Base-by-base conservation (phyloP, 2,888 invertebrate species). In the Mesorhabditis sp. region DNA sequence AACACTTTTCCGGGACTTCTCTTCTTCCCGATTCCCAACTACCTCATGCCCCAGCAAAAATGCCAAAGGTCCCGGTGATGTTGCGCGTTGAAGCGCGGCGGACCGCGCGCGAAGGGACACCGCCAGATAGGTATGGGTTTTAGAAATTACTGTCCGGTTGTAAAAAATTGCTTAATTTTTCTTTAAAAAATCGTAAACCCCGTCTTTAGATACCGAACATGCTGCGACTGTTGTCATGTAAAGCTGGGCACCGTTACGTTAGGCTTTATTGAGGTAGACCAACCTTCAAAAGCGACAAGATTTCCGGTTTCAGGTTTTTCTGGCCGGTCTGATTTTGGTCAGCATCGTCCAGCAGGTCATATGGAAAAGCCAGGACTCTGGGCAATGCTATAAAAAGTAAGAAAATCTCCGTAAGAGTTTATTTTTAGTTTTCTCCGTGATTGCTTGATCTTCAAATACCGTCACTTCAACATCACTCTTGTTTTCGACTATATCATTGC, bases 401-500 rank as follows among this genome's bases (percentile, higher is more conserved):
- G 67, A 61, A 43, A 58, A 7, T 13, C 28, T 45, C 42, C 10
- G 4, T 66, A 28, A 45, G n/a, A n/a, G 10, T 13, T n/a, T 70
- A 42, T 28, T 73, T 76, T 62, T 72, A 82, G 82, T 66, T 72
- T 79, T 10, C 74, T 79, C 66, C 74, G 77, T 13, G 82, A 82
- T 66, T 83, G 83, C 66, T 72, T 82, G 6, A 76, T 80, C 41
- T 81, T 77, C 70, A 76, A 83, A 68, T 81, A 83, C 73, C 74
- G 78, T 43, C 81, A 83, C 65, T 82, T 80, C 74, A 79, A 82
- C 67, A 70, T 83, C 41, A 83, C 81, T 7, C 73, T 83, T 28
- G 77, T 80, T 28, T 80, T 82, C 64, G 83, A 83, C 69, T 83
- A 83, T 70, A 75, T 83, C 15, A 78, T 83, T 28, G 76, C 79